phyloP scores from a whole-genome alignment of 2,113 vertebrate genomes.

The Ceyx melanurus region DNA sequence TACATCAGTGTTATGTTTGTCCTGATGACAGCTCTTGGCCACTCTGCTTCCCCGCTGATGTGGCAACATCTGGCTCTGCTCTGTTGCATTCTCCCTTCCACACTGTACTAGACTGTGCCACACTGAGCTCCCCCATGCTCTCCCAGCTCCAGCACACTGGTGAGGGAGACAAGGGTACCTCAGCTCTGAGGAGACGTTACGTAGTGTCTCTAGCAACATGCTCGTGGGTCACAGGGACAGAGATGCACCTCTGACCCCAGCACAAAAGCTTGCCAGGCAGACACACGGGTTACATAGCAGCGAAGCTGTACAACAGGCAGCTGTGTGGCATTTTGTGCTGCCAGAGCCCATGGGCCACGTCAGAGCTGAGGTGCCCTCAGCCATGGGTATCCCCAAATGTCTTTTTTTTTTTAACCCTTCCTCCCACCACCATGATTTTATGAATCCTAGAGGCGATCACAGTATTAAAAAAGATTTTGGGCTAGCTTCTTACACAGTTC shows the following conservation, averaged over 20 bases:
- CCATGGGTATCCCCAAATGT: fast-evolving
- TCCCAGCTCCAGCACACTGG: not conserved
- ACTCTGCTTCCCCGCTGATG: not conserved
- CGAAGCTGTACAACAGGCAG: too few relatives aligned
- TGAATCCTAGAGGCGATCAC: not conserved
- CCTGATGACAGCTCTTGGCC: not conserved
- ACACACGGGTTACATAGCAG: fast-evolving
- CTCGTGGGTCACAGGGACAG: not conserved
- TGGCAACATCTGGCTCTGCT: not conserved
- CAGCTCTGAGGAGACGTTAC: fast-evolving
- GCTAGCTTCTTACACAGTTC: not conserved
- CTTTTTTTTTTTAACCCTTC: not conserved
- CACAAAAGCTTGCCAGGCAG: fast-evolving
- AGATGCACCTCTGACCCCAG: fast-evolving
- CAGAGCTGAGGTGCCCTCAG: not conserved
- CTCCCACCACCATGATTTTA: not conserved
- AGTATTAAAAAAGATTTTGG: not conserved
- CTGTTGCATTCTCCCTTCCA: not conserved
- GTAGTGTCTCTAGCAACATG: fast-evolving
- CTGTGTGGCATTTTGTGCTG: fast-evolving
- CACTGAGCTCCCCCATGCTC: fast-evolving
- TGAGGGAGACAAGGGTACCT: not conserved
- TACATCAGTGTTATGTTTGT: not conserved
- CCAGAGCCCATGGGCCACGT: fast-evolving
- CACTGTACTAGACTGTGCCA: fast-evolving